phyloP scores from a whole-genome alignment of 2,113 vertebrate species.

The Muscicapa adusta region DNA sequence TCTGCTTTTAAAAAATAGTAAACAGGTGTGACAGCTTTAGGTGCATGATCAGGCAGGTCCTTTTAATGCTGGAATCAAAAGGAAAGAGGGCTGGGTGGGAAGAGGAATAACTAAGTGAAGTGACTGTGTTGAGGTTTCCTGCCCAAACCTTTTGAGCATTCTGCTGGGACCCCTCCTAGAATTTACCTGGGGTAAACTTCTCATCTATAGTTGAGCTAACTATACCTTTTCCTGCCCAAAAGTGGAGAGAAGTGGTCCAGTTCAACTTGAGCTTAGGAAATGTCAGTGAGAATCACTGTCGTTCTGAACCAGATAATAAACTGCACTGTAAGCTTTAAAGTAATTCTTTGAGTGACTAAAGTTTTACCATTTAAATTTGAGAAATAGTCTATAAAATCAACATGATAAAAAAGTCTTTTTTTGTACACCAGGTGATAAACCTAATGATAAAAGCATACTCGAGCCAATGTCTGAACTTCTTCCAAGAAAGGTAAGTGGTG shows the following conservation, averaged over 20 bases:
- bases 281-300: neutral
- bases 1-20: neutral
- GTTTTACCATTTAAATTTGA: neutral
- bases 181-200: neutral
- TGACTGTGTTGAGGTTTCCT: neutral
- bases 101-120: neutral
- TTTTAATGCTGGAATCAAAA: neutral
- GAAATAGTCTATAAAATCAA: neutral
- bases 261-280: neutral
- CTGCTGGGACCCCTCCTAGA: neutral
- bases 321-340: neutral
- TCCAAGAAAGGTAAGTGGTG: slow-evolving; percentile 61
- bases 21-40: neutral
- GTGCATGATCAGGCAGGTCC: neutral
- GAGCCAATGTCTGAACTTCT: slow-evolving; percentile 10
- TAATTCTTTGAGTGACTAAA: neutral
- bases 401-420: neutral
- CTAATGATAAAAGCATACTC: neutral
- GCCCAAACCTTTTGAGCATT: neutral
- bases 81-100: neutral
- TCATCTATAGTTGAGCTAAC: neutral
- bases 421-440: neutral
- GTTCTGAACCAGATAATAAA: neutral
- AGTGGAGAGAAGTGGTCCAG: neutral
- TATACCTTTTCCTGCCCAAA: neutral